Conservation (phyloP, 2,888 invertebrate species). For the Elegia similella region DNA sequence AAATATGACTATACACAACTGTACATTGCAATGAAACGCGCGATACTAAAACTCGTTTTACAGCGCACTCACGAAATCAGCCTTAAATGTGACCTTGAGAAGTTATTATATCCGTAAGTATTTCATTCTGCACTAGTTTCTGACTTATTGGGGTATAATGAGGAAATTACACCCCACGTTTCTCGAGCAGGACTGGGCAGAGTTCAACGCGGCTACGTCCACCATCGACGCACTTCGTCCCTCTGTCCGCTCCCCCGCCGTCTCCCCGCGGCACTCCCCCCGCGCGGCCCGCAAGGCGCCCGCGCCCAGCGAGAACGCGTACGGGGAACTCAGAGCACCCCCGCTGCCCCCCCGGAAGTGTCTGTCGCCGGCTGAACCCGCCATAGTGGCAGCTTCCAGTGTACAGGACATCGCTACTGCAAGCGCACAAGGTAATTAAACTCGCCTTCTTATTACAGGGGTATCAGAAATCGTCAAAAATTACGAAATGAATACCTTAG, state of each 20-base stretch:
- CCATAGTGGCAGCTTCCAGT: slow-evolving; percentile 59
- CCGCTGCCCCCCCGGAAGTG: slow-evolving; percentile 83
- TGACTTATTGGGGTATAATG: no score
- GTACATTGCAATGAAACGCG: no score
- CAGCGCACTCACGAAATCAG: no score
- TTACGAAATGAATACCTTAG: no score
- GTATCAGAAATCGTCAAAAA: no score
- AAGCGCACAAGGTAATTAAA: slow-evolving; percentile 41
- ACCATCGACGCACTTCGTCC: slow-evolving; percentile 80
- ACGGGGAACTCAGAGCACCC: slow-evolving; percentile 67
- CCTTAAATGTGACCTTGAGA: no score
- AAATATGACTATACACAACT: no score
- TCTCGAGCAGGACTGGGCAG: slow-evolving; percentile 78
- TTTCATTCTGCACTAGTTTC: no score
- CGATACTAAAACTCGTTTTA: no score
- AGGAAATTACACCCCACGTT: not conserved
- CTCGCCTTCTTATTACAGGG: not conserved
- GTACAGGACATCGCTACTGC: slow-evolving; percentile 69
- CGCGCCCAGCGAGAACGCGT: slow-evolving; percentile 60
- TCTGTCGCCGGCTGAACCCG: slow-evolving; percentile 66
- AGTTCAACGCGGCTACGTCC: slow-evolving; percentile 84
- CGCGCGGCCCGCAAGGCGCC: slow-evolving; percentile 52
- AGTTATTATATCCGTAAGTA: no score
- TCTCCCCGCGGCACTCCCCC: slow-evolving; percentile 79
- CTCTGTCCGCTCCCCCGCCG: slow-evolving; percentile 76